Conservation (phyloP, 2,113 vertebrate species). For the Craseonycteris thonglongyai region DNA sequence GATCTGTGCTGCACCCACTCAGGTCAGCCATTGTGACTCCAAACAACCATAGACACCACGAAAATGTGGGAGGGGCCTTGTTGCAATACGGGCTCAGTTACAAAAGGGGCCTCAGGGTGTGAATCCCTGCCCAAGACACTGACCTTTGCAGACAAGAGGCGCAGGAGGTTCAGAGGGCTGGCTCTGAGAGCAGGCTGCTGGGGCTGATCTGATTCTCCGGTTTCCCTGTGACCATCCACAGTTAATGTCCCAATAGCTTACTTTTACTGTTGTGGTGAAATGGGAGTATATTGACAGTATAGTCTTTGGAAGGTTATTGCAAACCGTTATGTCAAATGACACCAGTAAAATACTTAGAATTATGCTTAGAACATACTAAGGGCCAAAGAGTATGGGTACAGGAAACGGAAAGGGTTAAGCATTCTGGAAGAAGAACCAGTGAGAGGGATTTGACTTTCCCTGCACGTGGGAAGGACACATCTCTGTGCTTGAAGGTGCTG, state of each 20-base stretch:
- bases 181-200: not conserved
- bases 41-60: not conserved
- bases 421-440: not conserved
- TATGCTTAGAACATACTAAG: not conserved
- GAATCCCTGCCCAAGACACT: not conserved
- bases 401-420: not conserved
- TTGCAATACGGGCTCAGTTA: not conserved
- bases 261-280: not conserved
- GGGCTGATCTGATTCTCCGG: not conserved
- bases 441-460: not conserved
- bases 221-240: not conserved
- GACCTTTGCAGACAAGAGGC: not conserved
- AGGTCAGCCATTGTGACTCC: not conserved
- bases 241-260: not conserved
- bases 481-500: not conserved
- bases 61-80: not conserved
- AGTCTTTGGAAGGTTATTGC: not conserved
- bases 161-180: not conserved
- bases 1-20: not conserved
- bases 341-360: not conserved
- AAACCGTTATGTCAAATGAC: not conserved
- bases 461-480: not conserved
- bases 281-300: too few species aligned
- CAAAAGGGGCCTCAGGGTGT: not conserved
- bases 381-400: not conserved